phyloP scores from a whole-genome alignment of 2,113 vertebrate species.

The Chrysochloris asiatica region DNA sequence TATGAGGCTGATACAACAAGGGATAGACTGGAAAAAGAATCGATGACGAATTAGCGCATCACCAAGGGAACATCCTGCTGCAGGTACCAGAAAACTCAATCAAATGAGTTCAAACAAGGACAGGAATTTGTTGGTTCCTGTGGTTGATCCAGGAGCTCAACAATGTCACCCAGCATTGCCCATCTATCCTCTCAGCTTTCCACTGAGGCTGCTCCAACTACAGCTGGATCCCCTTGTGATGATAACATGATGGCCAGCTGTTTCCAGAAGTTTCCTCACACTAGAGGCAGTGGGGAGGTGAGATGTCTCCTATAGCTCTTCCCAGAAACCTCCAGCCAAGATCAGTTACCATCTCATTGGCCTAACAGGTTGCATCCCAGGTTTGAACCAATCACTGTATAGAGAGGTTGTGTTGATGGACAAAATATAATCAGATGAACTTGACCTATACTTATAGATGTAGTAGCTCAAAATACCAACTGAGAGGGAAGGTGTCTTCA shows the following conservation, averaged over 20 bases:
- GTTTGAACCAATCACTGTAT: not conserved
- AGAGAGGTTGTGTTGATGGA: not conserved
- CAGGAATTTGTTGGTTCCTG: too few species aligned
- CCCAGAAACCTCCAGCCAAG: not conserved
- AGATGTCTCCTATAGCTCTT: not conserved
- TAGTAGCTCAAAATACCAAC: too few species aligned
- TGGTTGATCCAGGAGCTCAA: not conserved
- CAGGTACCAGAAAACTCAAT: not conserved
- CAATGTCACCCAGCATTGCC: not conserved
- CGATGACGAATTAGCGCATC: not conserved
- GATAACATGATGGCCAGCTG: fast-evolving
- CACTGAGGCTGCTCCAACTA: not conserved
- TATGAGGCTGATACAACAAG: too few species aligned
- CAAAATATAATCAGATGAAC: too few species aligned
- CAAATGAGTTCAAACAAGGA: not conserved
- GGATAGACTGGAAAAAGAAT: not conserved
- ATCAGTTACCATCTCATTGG: not conserved
- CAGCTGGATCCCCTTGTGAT: fast-evolving
- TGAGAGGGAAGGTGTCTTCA: too few species aligned
- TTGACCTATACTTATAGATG: too few species aligned
- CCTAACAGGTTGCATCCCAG: not conserved
- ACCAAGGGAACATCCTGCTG: not conserved
- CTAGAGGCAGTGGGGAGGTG: fast-evolving
- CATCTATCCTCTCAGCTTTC: not conserved
- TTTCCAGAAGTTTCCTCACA: not conserved